Conservation (phyloP, 2,797 vertebrate genomes). For the Rhadinocentrus ornatus region DNA sequence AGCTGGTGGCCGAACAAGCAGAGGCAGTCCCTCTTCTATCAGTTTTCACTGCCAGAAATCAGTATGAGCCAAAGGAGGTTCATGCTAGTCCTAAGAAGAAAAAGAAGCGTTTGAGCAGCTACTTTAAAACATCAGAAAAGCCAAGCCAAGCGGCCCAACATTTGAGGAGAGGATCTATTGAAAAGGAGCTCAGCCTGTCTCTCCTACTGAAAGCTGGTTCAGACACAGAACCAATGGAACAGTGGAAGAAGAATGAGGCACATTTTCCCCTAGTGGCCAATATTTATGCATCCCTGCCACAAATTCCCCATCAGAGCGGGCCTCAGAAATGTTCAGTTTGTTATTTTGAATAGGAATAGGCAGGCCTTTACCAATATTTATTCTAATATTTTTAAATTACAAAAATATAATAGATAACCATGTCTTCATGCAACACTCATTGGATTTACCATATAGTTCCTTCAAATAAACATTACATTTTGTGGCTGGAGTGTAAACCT, state of each 20-base stretch:
- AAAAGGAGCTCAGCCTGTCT: not conserved
- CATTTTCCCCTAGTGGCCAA: not conserved
- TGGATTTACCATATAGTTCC: too few species aligned
- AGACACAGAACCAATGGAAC: not conserved
- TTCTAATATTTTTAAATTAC: too few species aligned
- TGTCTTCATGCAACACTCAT: too few species aligned
- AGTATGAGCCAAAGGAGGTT: not conserved
- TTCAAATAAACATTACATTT: too few species aligned
- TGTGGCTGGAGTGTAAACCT: too few species aligned
- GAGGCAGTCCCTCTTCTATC: not conserved
- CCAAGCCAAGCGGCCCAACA: not conserved
- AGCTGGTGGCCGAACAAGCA: not conserved
- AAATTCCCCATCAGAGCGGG: not conserved
- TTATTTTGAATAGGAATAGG: too few species aligned
- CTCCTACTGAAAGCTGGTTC: fast-evolving
- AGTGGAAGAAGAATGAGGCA: not conserved
- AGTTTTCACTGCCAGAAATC: not conserved
- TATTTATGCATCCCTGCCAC: not conserved
- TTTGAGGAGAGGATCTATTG: not conserved
- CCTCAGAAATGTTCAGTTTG: too few species aligned
- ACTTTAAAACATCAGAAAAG: not conserved
- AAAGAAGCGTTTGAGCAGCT: conserved; percentile 5
- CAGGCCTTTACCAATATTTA: too few species aligned
- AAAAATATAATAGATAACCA: too few species aligned
- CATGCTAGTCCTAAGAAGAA: not conserved